phyloP scores from a whole-genome alignment of 2,113 vertebrate species.

The Pycnonotus jocosus region DNA sequence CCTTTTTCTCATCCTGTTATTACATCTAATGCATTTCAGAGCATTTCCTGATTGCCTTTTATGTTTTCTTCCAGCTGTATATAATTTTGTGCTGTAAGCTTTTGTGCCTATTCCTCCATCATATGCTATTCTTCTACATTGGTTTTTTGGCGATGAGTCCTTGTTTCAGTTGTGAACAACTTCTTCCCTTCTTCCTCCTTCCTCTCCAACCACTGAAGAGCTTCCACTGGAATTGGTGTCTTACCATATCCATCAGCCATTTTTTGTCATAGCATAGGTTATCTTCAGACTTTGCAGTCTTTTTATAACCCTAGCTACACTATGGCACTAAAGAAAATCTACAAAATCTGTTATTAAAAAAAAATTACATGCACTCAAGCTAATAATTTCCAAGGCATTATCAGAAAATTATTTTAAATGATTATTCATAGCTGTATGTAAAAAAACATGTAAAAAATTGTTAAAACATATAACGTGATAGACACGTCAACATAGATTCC shows the following conservation, averaged over 20 bases:
- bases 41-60: conserved; percentile 24
- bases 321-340: background rate
- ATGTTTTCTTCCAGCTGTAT: background rate
- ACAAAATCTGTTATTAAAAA: background rate
- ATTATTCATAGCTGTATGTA: background rate
- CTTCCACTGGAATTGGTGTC: background rate
- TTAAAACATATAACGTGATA: background rate
- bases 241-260: background rate
- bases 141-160: background rate
- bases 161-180: background rate
- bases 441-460: background rate
- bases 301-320: background rate
- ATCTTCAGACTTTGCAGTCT: background rate
- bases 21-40: background rate
- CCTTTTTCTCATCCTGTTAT: background rate
- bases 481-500: background rate
- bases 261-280: background rate
- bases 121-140: background rate
- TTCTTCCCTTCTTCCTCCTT: background rate
- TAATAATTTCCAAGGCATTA: background rate
- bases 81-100: background rate
- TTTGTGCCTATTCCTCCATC: background rate
- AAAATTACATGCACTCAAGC: background rate
- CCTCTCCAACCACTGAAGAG: background rate
- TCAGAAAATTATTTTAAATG: background rate